Conservation (phyloP, 2,113 vertebrate species). For the Turnix velox region DNA sequence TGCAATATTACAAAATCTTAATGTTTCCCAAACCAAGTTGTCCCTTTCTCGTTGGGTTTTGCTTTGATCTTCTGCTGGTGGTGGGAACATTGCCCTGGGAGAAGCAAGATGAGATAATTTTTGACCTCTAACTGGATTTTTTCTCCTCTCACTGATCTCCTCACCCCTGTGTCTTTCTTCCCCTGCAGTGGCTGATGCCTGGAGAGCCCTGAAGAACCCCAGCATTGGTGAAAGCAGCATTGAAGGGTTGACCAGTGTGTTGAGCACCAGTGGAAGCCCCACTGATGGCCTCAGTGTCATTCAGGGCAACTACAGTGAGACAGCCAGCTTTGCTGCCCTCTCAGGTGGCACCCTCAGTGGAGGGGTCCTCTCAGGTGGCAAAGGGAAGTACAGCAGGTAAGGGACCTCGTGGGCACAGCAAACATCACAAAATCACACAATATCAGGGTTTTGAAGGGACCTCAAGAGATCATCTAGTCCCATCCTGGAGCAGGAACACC, state of each 20-base stretch:
- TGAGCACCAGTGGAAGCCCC: constrained; percentile 94
- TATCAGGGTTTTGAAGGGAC: no score
- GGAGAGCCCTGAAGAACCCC: constrained; percentile 96
- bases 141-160: fast-evolving
- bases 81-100: no score
- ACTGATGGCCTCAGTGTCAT: constrained; percentile 83
- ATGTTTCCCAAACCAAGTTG: background rate
- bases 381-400: constrained; percentile 94
- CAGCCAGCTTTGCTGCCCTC: constrained; percentile 90
- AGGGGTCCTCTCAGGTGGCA: constrained; percentile 76
- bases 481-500: no score
- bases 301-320: constrained; percentile 88
- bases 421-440: no score
- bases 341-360: constrained; percentile 87
- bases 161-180: background rate
- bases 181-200: constrained; percentile 91
- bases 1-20: background rate
- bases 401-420: background rate
- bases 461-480: no score
- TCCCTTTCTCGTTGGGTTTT: background rate
- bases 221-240: constrained; percentile 96
- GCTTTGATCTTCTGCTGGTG: background rate
- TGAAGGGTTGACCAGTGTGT: constrained; percentile 89
- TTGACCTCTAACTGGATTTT: background rate
- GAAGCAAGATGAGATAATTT: background rate